Base-by-base conservation (phyloP, 2,888 invertebrate species). In the Electrophaes corylata region DNA sequence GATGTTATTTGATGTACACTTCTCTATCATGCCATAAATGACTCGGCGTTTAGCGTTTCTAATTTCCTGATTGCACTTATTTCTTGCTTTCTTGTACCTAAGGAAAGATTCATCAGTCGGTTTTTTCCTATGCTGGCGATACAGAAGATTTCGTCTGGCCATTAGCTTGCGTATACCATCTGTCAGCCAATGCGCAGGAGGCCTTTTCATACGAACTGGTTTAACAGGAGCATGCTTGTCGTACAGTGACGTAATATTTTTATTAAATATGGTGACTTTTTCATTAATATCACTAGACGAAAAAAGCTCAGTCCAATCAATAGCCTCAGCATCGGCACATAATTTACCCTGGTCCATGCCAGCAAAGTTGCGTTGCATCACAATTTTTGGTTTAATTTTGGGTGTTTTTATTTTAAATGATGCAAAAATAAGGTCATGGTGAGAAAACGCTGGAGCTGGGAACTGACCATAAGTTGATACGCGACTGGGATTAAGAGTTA, bases 321-420 rank as follows among this genome's bases (percentile, higher is more conserved):
- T 12, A 10, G 8, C 12, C 4, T n/a, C 8, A 16, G 18, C 16
- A 26, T 48, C 47, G 1, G 23, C 1, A 5, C 47, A 18, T 12
- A 51, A 18, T 4, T 5, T 26, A 0, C 35, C 12, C 1, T 16
- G 5, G n/a, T 41, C 31, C 35, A 51, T 33, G 0, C 19, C 35
- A 2, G 51, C 4, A n/a, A 51, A 26, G 14, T 44, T 44, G 0
- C 51, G 43, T 8, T 44, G 51, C 35, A 51, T 44, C 3, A 51
- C n/a, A n/a, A 44, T 4, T 6, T 16, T 44, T 14, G 51, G 16
- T 16, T 44, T 51, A 1, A 10, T 0, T 5, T 41, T 51, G 4
- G 35, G 51, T 3, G 29, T 10, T 19, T 18, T 51, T 5, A 51
- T 35, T 44, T 35, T 33, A 2, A 23, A 8, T 3, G 43, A 43